A percentile compares a stretch with the other conserved stretches of the same genome.
Evolutionary conservation across 2,888 invertebrate species (phyloP).

Genomic region (Gnatocerus cornutus): DNA sequence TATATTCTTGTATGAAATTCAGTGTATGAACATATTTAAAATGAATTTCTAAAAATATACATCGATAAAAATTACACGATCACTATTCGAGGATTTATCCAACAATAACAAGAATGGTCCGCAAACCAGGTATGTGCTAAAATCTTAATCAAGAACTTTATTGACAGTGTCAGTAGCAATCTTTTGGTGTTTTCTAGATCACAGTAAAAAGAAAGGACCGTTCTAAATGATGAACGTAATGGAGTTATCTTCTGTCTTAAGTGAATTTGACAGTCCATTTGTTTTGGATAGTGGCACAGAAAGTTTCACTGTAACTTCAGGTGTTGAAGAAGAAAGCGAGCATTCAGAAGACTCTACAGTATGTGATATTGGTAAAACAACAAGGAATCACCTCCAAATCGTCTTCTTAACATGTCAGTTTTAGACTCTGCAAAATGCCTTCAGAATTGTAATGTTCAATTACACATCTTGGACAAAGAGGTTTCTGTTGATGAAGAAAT

Average conservation of each 20-base stretch:
- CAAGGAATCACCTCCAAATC: neutral
- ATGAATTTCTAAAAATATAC: slow-evolving; percentile 4
- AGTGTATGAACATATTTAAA: neutral
- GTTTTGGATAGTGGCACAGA: slow-evolving; percentile 64
- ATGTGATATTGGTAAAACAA: slow-evolving; percentile 57
- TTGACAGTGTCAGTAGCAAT: neutral
- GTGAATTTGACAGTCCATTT: slow-evolving; percentile 61
- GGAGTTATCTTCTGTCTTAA: slow-evolving; percentile 59
- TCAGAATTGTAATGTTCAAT: slow-evolving; percentile 25
- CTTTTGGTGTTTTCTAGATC: slow-evolving; percentile 52
- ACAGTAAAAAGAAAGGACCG: slow-evolving; percentile 58
- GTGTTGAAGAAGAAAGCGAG: slow-evolving; percentile 61
- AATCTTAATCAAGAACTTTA: too few species aligned
- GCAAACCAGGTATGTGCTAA: neutral
- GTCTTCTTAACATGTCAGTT: neutral
- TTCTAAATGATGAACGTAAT: slow-evolving; percentile 59
- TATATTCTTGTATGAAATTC: neutral
- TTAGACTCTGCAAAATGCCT: slow-evolving; percentile 40
- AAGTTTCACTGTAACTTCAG: slow-evolving; percentile 61
- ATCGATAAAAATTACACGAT: neutral
- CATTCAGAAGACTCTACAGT: slow-evolving; percentile 59
- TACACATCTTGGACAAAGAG: slow-evolving; percentile 59
- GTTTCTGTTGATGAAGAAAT: slow-evolving; percentile 64
- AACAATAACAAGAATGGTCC: slow-evolving; percentile 6
- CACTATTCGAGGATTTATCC: neutral